Conservation (phyloP, 1,140 invertebrate species). For the Lordiphosa collinella region DNA sequence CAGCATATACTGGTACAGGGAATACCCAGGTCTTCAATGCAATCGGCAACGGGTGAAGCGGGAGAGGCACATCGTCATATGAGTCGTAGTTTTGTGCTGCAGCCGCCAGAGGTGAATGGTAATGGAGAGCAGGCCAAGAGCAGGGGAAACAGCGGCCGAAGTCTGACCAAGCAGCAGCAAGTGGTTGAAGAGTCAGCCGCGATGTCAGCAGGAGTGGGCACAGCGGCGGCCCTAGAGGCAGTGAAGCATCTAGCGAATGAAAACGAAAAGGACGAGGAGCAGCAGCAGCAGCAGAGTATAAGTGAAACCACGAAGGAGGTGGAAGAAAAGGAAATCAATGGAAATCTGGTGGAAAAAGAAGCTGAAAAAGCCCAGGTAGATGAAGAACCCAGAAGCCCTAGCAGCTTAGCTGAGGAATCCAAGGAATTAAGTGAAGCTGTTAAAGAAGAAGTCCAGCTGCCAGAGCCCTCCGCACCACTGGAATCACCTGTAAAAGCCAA, state of each 20-base stretch:
- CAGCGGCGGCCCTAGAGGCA: conserved; percentile 48
- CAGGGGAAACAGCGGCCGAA: conserved; percentile 42
- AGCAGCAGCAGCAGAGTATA: conserved; percentile 5
- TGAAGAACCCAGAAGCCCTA: neutral
- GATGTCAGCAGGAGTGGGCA: conserved; percentile 4
- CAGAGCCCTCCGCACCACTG: conserved; percentile 13
- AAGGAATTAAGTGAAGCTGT: neutral
- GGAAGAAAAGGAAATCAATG: conserved; percentile 13
- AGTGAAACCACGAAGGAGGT: neutral
- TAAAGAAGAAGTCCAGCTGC: neutral
- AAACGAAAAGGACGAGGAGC: neutral
- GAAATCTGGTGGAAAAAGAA: conserved; percentile 2
- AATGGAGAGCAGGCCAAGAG: conserved; percentile 20
- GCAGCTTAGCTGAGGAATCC: neutral
- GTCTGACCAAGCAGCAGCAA: conserved; percentile 42
- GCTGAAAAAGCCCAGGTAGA: conserved; percentile 8
- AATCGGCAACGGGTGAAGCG: conserved; percentile 42
- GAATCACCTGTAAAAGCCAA: conserved; percentile 1
- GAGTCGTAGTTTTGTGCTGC: conserved; percentile 55
- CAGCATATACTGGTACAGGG: conserved; percentile 76
- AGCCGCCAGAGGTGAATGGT: conserved; percentile 40
- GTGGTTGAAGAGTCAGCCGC: conserved; percentile 37
- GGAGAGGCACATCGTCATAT: conserved; percentile 45
- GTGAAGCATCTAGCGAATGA: conserved; percentile 50
- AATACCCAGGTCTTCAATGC: conserved; percentile 56